Base-by-base conservation (phyloP, 2,888 invertebrate genomes). In the Tromatobia lineatoria region DNA sequence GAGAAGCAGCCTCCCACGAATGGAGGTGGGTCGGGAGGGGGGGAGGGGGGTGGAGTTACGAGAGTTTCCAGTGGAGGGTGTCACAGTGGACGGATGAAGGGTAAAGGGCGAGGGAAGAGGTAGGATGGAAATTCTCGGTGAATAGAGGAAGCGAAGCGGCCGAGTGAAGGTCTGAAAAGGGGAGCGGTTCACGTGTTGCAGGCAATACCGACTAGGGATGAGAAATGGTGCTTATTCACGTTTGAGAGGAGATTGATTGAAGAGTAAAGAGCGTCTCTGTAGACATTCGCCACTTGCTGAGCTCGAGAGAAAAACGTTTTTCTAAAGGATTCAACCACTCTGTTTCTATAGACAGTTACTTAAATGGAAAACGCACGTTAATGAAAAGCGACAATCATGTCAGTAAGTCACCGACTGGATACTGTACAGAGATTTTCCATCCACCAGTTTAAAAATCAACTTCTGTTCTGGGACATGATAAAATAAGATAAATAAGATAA, bases 51-150 rank as follows among this genome's bases (percentile, higher is more conserved):
- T 67, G 64, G 80, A 80, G 80, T 80, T 80, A 57, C 83, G 76
- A 64, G 76, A 80, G 80, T 83, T 83, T 73, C 71, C 70, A 69
- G 70, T 78, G 11, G 66, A 67, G 76, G 57, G 80, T 83, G 80
- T 83, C 83, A 76, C 66, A 75, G 61, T 23, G 1, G 61, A 61
- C 50, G 52, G 61, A 34, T 18, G 25, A 69, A 57, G 67, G 74
- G 47, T 54, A 47, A 59, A 66, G 18, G 29, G 64, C 15, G 20
- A 1, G 20, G 20, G 20, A 18, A 20, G 64, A 64, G 64, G 64
- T 10, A 13, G 38, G 34, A 34, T 34, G 34, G 61, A 61, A 18
- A 57, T 3, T 25, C 25, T 23, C 18, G 54, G 59, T 59, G 71
- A 29, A 50, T 59, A 54, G 59, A 73, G 18, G 18, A 66, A 47